Percentiles rank a stretch among this genome's conserved stretches.
phyloP scores from a whole-genome alignment of 2,113 vertebrate genomes.

The Tauraco erythrolophus region DNA sequence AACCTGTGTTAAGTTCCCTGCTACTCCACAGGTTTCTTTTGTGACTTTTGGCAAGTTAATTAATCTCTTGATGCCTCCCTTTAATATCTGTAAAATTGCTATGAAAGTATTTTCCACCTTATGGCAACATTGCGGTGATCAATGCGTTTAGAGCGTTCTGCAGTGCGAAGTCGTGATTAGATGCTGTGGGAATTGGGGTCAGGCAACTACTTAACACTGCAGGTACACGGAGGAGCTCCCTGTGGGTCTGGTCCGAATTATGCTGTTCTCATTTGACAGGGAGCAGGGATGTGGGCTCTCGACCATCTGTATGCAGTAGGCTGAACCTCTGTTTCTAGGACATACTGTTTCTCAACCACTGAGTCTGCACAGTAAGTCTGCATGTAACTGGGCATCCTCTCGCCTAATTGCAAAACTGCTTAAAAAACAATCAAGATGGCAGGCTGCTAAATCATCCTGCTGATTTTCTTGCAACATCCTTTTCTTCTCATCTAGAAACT shows the following conservation, averaged over 20 bases:
- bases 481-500: neutral
- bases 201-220: neutral
- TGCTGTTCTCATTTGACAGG: neutral
- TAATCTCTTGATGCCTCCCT: neutral
- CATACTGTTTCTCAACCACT: neutral
- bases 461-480: conserved; percentile 34
- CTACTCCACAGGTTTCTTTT: neutral
- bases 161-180: neutral
- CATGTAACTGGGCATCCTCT: neutral
- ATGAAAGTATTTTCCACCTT: neutral
- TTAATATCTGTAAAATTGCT: neutral
- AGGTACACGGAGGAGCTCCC: neutral
- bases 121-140: neutral
- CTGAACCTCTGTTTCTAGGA: neutral
- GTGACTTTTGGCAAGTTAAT: neutral
- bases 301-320: neutral
- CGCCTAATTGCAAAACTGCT: conserved; percentile 33
- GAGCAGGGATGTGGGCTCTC: neutral
- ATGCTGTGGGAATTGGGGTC: neutral
- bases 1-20: neutral
- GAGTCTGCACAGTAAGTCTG: neutral
- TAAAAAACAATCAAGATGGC: neutral
- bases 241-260: accelerated
- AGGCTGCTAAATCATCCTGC: neutral
- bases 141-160: neutral